Base-by-base conservation (phyloP, 2,888 invertebrate genomes). In the Microctonus hyperodae region DNA sequence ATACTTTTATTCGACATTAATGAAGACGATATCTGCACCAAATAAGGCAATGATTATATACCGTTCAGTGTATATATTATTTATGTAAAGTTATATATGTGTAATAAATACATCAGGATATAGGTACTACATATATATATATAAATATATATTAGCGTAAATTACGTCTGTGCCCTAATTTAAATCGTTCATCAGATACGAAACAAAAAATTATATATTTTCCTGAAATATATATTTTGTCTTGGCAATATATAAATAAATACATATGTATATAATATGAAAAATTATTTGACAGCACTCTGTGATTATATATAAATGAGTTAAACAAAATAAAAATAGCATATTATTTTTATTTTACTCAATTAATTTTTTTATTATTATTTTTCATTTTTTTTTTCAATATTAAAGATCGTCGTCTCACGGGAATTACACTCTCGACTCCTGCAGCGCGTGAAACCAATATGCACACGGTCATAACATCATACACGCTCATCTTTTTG, bases 41-140 rank as follows among this genome's bases (percentile, higher is more conserved):
- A 33, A 62, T 53, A 23, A 37, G 53, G 28, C 25, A n/a, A 62
- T 62, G 62, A 62, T 62, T 62, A 62, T n/a, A n/a, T 35, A 62
- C 53, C 25, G 16, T 44, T n/a, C 16, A 44, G 20, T 44, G 16
- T 44, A 7, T 16, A 44, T 16, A 22, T 23, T 62, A 37, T 35
- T 53, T n/a, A 44, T 16, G 16, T 37, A 53, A 53, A 57, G 37
- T 22, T 51, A 23, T 51, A 23, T 23, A 44, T 44, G 44, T 16
- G 44, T n/a, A 28, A 44, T 44, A n/a, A 16, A 44, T 3, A 51
- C 23, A 3, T 51, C 6, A 25, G 11, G 25, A 11, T 22, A 9
- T 10, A 22, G n/a, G n/a, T n/a, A n/a, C n/a, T n/a, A 10, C 20
- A 28, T 22, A 51, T 25, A 23, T 23, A 5, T 16, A 44, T 44